Evolutionary conservation across 2,888 invertebrate genomes (phyloP).

Genomic region (Clunio marinus): DNA sequence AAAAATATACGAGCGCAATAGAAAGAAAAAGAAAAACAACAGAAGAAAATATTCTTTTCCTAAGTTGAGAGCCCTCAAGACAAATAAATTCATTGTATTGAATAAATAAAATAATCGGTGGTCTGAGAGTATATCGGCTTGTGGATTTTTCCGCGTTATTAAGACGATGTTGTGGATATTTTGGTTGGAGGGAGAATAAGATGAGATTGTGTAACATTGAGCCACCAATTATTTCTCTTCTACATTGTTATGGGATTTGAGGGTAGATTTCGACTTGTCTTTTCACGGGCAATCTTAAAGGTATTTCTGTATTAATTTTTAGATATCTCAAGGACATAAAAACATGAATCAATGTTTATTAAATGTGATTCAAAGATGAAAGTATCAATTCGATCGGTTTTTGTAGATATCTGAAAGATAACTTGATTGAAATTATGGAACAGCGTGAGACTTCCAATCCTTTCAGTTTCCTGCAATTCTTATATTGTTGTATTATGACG

Average conservation of each 20-base stretch:
- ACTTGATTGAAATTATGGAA: too few species aligned
- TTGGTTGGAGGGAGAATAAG: background rate
- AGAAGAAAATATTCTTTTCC: background rate
- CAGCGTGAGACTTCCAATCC: too few species aligned
- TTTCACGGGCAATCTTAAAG: conserved; percentile 17
- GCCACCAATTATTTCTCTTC: conserved; percentile 31
- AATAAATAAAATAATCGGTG: conserved; percentile 38
- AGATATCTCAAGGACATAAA: background rate
- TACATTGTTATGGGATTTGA: background rate
- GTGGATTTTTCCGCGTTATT: conserved; percentile 38
- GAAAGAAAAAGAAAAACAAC: conserved; percentile 29
- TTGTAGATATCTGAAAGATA: too few species aligned
- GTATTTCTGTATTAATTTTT: background rate
- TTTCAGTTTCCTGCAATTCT: conserved; percentile 13
- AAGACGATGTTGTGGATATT: background rate
- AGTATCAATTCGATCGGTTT: too few species aligned
- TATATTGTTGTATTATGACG: background rate
- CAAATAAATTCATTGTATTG: conserved; percentile 39
- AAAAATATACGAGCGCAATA: conserved; percentile 1
- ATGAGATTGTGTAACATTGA: conserved; percentile 27
- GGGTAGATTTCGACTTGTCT: background rate
- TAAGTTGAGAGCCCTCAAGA: conserved; percentile 32
- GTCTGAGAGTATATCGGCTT: conserved; percentile 28
- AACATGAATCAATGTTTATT: background rate
- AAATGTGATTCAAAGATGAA: too few species aligned